Conservation (phyloP, 2,797 vertebrate genomes). For the Chloroceryle inda region DNA sequence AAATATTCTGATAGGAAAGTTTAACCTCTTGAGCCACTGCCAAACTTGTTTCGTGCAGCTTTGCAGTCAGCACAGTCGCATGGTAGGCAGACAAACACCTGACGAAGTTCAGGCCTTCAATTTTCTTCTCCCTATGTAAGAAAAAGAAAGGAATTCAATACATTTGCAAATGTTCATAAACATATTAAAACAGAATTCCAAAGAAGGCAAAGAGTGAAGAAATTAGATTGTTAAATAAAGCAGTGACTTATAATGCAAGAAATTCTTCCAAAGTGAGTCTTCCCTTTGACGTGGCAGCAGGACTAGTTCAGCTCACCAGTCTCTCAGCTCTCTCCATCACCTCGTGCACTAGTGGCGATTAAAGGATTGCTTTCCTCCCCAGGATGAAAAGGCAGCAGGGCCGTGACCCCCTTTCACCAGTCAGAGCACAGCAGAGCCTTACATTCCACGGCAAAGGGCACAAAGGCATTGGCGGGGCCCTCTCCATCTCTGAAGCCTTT, state of each 20-base stretch:
- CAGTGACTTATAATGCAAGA: fast-evolving
- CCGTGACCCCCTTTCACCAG: fast-evolving
- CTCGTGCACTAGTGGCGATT: not conserved
- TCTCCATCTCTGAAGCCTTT: not conserved
- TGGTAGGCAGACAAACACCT: slow-evolving; percentile 90
- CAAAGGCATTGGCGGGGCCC: not conserved
- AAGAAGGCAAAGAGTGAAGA: not conserved
- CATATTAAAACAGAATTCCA: not conserved
- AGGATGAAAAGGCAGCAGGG: fast-evolving
- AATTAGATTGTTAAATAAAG: not conserved
- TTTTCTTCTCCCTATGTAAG: slow-evolving; percentile 92
- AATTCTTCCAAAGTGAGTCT: not conserved
- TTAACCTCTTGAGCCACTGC: slow-evolving; percentile 92
- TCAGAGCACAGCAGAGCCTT: not conserved
- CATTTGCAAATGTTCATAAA: too few species aligned
- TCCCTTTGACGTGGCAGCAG: fast-evolving
- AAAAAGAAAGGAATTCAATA: not conserved
- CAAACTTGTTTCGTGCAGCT: slow-evolving; percentile 90
- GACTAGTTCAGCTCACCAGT: not conserved
- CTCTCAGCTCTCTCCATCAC: not conserved
- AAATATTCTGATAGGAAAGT: not conserved
- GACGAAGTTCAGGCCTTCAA: slow-evolving; percentile 89
- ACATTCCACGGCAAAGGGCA: too few species aligned
- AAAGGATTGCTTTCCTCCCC: not conserved
- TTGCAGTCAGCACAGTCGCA: slow-evolving; percentile 81